A percentile compares a stretch with the other conserved stretches of the same genome.
Evolutionary conservation across 2,797 vertebrate genomes (phyloP).

Genomic region (Antrozous pallidus): DNA sequence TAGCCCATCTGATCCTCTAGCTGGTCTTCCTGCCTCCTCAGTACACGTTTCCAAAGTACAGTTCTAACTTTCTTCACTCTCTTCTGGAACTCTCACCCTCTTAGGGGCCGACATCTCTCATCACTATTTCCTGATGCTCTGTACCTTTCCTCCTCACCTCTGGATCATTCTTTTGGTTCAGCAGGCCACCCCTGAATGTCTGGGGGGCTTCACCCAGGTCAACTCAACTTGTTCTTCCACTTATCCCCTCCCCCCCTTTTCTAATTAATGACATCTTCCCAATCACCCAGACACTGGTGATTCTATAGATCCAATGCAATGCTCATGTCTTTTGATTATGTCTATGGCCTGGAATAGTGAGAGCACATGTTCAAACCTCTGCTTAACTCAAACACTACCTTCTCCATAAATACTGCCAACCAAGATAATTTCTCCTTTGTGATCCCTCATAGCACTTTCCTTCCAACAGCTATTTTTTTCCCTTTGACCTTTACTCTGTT

Average conservation of each 20-base stretch:
- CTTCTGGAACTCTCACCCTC: neutral
- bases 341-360: neutral
- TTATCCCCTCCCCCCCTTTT: neutral
- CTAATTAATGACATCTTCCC: neutral
- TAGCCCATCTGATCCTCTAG: neutral
- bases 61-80: neutral
- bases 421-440: neutral
- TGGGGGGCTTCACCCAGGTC: neutral
- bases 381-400: neutral
- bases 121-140: neutral
- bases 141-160: neutral
- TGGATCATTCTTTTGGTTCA: neutral
- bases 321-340: neutral
- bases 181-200: neutral
- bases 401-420: neutral
- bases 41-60: neutral
- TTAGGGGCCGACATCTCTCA: accelerated
- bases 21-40: neutral
- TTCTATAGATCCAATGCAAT: neutral
- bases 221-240: neutral
- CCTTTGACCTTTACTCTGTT: neutral
- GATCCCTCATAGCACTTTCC: neutral
- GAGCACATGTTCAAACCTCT: neutral
- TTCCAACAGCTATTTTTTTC: neutral
- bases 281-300: neutral